These are phyloP conservation scores for Xenopus tropicalis DNA, from an alignment of 2,113 vertebrate genomes.

Conservation along the genomic window DNA sequence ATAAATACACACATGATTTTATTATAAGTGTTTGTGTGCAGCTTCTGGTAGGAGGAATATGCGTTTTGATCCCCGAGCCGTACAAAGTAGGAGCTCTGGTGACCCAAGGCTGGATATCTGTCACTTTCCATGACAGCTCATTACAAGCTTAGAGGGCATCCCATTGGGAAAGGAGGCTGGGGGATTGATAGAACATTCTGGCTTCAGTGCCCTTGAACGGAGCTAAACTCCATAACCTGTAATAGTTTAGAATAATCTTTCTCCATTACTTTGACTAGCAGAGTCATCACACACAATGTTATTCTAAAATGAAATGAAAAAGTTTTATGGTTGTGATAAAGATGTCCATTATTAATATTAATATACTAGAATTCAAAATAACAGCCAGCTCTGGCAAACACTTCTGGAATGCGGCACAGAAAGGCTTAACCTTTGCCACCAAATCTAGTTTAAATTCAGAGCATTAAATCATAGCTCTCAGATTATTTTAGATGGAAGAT, in stretches of 20 bases:
- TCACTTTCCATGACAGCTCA: conserved; percentile 33
- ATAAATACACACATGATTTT: conserved; percentile 25
- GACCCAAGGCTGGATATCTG: conserved; percentile 43
- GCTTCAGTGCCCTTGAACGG: conserved; percentile 28
- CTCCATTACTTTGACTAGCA: conserved; percentile 26
- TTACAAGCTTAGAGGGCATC: conserved; percentile 35
- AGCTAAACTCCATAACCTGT: conserved; percentile 32
- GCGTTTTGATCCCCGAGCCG: conserved; percentile 13
- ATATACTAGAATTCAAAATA: conserved; percentile 15
- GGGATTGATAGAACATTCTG: conserved; percentile 31
- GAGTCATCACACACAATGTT: conserved; percentile 8
- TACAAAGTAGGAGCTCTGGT: conserved; percentile 14
- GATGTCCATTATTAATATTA: conserved; percentile 30
- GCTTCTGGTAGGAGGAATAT: conserved; percentile 9
- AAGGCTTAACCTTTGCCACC: neutral
- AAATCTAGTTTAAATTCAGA: neutral
- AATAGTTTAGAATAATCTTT: conserved; percentile 27
- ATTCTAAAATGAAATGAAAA: conserved; percentile 21
- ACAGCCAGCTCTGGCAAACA: conserved; percentile 5
- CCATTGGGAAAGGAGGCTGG: conserved; percentile 15
- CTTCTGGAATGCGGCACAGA: neutral
- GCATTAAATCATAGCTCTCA: too few species aligned
- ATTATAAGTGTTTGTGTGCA: conserved; percentile 9
- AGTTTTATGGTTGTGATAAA: conserved; percentile 28
- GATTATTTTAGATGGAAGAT: too few species aligned